Evolutionary conservation across 1,140 invertebrate genomes (phyloP), one percentile per base, ranked within the genome.

Genomic region (Drosophila orena): DNA sequence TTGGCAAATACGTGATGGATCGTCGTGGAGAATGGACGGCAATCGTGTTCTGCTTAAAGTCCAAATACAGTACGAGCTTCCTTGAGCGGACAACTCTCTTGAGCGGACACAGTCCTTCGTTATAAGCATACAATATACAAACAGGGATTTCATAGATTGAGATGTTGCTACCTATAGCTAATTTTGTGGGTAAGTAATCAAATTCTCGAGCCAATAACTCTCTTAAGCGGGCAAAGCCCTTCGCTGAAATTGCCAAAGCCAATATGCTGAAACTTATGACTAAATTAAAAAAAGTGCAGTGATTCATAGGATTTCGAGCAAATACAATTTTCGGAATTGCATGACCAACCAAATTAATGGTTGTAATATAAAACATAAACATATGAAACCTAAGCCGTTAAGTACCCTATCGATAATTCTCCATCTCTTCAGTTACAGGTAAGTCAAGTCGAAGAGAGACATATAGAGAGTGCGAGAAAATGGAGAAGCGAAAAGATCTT

Each of bases 1-100:
- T 47, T 61, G 62, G 20, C 35, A 65, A 64, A 64, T 52, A 35
- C 5, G 20, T 64, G 46, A 65, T 64, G 64, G 46, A 64, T 66
- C 58, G 44, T 27, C 11, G 5, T 7, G 10, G 3, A 22, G 15
- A 59, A 20, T 30, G 30, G 27, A 30, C 27, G 27, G 30, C 10
- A 24, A 24, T 4, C 24, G 24, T 24, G 24, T 22, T 60, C 6
- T n/a, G 17, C 22, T 30, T 40, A 6, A 22, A 15, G 8, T 22
- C 3, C 11, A 15, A 43, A 12, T 6, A 22, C 27, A 43, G 10
- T 60, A 20, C 2, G 2, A 20, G 4, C 11, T 20, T 2, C 24
- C 0, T 14, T 14, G 5, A 24, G 4, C 44, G 15, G 15, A 42
- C 37, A 17, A 42, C 4, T 15, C n/a, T 17, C n/a, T 42, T 42